Evolutionary conservation across 2,797 vertebrate genomes (phyloP).

Genomic region (Hippopotamyrus pictus): DNA sequence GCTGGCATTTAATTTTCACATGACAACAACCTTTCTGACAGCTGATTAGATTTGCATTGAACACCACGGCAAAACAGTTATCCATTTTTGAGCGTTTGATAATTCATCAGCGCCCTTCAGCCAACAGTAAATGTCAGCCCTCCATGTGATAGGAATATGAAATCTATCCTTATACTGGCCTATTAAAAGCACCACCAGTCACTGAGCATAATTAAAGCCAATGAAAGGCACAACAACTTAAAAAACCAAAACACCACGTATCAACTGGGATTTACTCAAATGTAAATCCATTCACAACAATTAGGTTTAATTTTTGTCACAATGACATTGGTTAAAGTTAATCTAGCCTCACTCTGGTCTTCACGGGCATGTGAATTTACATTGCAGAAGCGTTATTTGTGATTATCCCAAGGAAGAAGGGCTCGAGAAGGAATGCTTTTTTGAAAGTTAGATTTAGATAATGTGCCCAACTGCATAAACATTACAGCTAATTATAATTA

Average conservation of each 20-base stretch:
- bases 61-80: conserved; percentile 44
- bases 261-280: background rate
- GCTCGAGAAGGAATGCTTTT: conserved; percentile 17
- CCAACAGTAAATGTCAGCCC: conserved; percentile 43
- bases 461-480: conserved; percentile 18
- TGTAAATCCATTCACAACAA: background rate
- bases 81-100: conserved; percentile 43
- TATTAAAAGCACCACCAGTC: conserved; percentile 27
- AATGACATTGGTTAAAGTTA: background rate
- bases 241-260: background rate
- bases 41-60: conserved; percentile 44
- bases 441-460: conserved; percentile 20
- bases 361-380: conserved; percentile 9
- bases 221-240: background rate
- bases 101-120: conserved; percentile 48
- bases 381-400: conserved; percentile 1
- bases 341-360: background rate
- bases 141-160: conserved; percentile 44
- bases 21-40: conserved; percentile 39
- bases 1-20: conserved; percentile 39
- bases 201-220: conserved; percentile 20
- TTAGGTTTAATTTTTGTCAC: conserved; percentile 17
- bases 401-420: conserved; percentile 7
- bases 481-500: conserved; percentile 25
- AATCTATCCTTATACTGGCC: conserved; percentile 28